These are phyloP conservation scores for Bradysia coprophila DNA, from an alignment of 1,140 invertebrate genomes.

Conservation along the genomic window DNA sequence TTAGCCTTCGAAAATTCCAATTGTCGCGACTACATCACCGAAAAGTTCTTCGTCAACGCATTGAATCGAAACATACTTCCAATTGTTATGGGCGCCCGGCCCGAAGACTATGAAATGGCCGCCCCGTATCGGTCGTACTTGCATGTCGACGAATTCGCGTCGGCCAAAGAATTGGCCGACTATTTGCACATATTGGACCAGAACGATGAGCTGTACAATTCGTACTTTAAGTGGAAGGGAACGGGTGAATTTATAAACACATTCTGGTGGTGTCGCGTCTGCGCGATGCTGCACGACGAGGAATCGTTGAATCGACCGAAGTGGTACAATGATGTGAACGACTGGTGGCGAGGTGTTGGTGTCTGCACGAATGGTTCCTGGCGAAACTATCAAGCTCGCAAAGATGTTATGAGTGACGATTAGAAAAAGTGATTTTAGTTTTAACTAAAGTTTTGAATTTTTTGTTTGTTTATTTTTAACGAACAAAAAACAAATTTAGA, in stretches of 20 bases:
- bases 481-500: no score
- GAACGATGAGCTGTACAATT: constrained; percentile 78
- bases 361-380: constrained; percentile 48
- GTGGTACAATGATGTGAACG: constrained; percentile 64
- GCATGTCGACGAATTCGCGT: constrained; percentile 86
- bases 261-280: constrained; percentile 88
- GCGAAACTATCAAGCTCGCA: constrained; percentile 32
- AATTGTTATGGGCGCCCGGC: constrained; percentile 88
- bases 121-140: constrained; percentile 79
- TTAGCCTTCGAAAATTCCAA: constrained; percentile 95
- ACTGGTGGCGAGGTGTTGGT: constrained; percentile 67
- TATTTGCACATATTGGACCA: constrained; percentile 70
- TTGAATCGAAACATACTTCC: constrained; percentile 76
- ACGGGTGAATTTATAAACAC: constrained; percentile 90
- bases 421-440: no score
- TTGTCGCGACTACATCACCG: constrained; percentile 90
- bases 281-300: constrained; percentile 70
- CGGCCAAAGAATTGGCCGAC: constrained; percentile 62
- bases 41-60: constrained; percentile 92
- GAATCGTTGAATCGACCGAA: constrained; percentile 31
- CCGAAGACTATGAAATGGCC: constrained; percentile 69
- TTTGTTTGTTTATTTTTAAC: no score
- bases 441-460: no score
- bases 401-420: constrained; percentile 22
- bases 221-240: constrained; percentile 85